phyloP scores from a whole-genome alignment of 2,888 invertebrate genomes.

The Diabrotica balteata region DNA sequence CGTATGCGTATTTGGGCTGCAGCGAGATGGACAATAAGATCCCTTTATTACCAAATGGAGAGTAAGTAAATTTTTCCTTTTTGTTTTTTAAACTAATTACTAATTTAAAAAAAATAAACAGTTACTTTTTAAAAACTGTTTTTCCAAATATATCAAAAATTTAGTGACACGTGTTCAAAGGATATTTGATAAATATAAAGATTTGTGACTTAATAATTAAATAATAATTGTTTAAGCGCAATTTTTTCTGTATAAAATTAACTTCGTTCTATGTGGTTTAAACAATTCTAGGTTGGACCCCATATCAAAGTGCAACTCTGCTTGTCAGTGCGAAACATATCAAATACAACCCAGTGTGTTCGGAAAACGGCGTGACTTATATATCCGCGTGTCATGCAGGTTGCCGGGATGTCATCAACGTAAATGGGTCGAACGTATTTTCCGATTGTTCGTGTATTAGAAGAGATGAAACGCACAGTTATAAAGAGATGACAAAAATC shows the following conservation, averaged over 20 bases:
- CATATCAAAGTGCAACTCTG: constrained; percentile 66
- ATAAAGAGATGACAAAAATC: constrained; percentile 21
- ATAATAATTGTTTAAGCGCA: no score
- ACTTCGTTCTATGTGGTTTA: constrained; percentile 8
- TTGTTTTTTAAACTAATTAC: no score
- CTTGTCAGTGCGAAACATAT: constrained; percentile 75
- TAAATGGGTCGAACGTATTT: constrained; percentile 61
- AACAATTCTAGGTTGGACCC: constrained; percentile 57
- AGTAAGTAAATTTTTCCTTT: constrained; percentile 48
- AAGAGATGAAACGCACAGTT: constrained; percentile 36
- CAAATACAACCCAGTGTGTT: constrained; percentile 77
- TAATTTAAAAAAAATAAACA: no score
- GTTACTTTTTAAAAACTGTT: no score
- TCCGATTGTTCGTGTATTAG: constrained; percentile 63
- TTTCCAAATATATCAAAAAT: no score
- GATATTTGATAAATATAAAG: no score
- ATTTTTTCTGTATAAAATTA: no score
- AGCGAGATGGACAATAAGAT: constrained; percentile 66
- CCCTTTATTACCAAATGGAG: constrained; percentile 57
- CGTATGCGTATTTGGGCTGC: constrained; percentile 73
- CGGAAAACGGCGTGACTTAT: constrained; percentile 67
- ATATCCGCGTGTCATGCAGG: constrained; percentile 85
- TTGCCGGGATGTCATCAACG: constrained; percentile 62
- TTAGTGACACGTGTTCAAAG: no score
- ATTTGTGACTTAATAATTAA: no score